Base-by-base conservation (phyloP, 2,888 invertebrate species). In the Stictocephala bisonia region DNA sequence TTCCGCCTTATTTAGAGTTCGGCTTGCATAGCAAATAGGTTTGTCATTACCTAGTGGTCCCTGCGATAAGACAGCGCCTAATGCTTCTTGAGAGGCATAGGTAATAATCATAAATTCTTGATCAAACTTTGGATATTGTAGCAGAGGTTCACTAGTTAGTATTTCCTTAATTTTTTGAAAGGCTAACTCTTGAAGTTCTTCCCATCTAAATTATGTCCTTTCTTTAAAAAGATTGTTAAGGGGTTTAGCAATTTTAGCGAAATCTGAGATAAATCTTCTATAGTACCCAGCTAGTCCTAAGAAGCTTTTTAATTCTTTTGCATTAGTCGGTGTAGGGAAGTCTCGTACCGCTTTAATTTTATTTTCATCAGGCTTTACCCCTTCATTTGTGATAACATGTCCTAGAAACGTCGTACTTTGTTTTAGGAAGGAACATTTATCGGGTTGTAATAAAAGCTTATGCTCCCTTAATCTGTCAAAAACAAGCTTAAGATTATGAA, bases 271-370 rank as follows among this genome's bases (percentile, higher is more conserved):
- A 69, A 84, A 84, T 69, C 80, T 80, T 15, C 83, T 29, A 44
- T 84, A 83, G 71, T 83, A 84, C 0, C 81, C 81, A 0, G 79
- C 48, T 29, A 84, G 50, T 13, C 83, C 83, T 22, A 83, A 44
- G 72, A 84, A 84, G n/a, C 72, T 58, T 79, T 64, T 48, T 7
- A 75, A 35, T 15, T 74, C 44, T 48, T 56, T 75, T 0, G 35
- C 56, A 53, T 66, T 71, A 24, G 60, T 66, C 1, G 76, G 76
- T 3, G 9, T 29, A 3, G 76, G 74, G 24, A 26, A 77, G 6
- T 66, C 18, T 6, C 24, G 13, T 0, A 77, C 13, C 2, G 64
- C 48, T 50, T 51, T 18, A 0, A 70, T 50, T 35, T 73, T 76
- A 9, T 68, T 66, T 7, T 70, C 68, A 29, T 77, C 73, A 0